Evolutionary conservation across 1,140 invertebrate species (phyloP).

Genomic region (Amyelois transitella): DNA sequence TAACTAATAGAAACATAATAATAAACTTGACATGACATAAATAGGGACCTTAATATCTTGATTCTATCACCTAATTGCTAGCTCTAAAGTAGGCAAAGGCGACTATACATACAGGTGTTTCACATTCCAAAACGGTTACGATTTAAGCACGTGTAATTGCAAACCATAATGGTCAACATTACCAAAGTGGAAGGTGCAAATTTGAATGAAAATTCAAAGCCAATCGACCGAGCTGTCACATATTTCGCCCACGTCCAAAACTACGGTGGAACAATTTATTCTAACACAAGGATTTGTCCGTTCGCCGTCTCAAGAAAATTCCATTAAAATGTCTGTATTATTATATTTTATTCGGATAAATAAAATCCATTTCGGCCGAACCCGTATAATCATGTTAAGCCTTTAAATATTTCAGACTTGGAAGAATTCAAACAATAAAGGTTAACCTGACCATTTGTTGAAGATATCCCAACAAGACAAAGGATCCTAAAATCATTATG

Average conservation of each 20-base stretch:
- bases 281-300: slow-evolving; percentile 53
- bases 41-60: neutral
- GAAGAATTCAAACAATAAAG: too few relatives aligned
- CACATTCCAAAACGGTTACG: slow-evolving; percentile 40
- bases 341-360: too few relatives aligned
- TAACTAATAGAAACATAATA: neutral
- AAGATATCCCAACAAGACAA: too few relatives aligned
- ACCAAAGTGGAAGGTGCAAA: slow-evolving; percentile 39
- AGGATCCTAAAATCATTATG: neutral
- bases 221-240: slow-evolving; percentile 28
- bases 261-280: slow-evolving; percentile 48
- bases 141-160: slow-evolving; percentile 18
- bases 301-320: slow-evolving; percentile 29
- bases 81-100: neutral
- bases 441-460: too few relatives aligned
- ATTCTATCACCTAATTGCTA: slow-evolving; percentile 14
- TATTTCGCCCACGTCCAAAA: slow-evolving; percentile 58
- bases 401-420: too few relatives aligned
- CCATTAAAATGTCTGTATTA: too few relatives aligned
- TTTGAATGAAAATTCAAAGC: slow-evolving; percentile 32
- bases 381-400: too few relatives aligned
- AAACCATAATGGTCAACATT: slow-evolving; percentile 34
- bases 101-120: slow-evolving; percentile 36
- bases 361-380: too few relatives aligned
- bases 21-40: neutral